phyloP scores from a whole-genome alignment of 2,113 vertebrate genomes.

The Myotis davidii region DNA sequence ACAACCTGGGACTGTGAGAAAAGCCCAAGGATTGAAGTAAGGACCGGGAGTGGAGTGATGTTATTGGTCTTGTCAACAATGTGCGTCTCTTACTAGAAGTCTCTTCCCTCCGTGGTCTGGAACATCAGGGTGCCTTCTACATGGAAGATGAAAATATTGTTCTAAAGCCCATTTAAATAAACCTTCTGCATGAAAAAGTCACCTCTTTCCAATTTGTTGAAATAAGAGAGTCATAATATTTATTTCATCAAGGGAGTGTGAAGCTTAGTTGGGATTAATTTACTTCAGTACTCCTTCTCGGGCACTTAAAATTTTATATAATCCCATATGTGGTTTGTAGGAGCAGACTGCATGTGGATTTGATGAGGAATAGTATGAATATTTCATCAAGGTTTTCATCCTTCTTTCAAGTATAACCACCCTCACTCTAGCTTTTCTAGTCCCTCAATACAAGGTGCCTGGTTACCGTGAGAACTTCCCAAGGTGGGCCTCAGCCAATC shows the following conservation, averaged over 20 bases:
- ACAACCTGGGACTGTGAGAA: neutral
- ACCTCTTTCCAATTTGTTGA: constrained; percentile 65
- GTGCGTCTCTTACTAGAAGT: neutral
- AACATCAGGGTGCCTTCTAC: constrained; percentile 36
- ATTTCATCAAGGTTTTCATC: constrained; percentile 10
- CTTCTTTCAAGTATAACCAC: neutral
- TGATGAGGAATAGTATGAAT: constrained; percentile 51
- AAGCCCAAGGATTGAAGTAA: neutral
- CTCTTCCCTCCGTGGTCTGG: neutral
- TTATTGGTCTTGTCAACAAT: neutral
- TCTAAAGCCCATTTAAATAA: constrained; percentile 70
- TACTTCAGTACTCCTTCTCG: constrained; percentile 63
- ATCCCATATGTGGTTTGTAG: constrained; percentile 41
- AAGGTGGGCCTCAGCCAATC: neutral
- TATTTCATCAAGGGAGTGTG: constrained; percentile 64
- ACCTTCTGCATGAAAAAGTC: constrained; percentile 54
- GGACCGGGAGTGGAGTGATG: neutral
- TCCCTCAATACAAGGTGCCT: neutral
- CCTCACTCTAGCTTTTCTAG: neutral
- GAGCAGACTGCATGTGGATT: constrained; percentile 12
- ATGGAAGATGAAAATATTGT: constrained; percentile 65
- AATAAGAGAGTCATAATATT: constrained; percentile 74
- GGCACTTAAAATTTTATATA: constrained; percentile 66
- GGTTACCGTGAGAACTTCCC: neutral
- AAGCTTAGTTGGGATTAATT: constrained; percentile 69